Percentiles rank a stretch among this genome's conserved stretches.
phyloP scores from a whole-genome alignment of 2,888 invertebrate genomes.

The Hypercompe scribonia region DNA sequence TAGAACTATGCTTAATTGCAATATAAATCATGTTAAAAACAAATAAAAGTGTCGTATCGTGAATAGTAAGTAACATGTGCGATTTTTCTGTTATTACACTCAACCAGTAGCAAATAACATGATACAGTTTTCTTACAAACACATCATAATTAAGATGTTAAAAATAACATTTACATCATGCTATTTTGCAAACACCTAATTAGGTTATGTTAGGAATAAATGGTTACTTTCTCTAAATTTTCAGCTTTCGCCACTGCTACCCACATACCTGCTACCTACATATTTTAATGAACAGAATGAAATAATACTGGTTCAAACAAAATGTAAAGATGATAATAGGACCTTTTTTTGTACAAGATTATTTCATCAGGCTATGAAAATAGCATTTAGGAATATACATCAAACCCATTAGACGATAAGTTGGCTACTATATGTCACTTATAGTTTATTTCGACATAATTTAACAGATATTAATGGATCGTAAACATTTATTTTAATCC shows the following conservation, averaged over 20 bases:
- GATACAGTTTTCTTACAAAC: neutral
- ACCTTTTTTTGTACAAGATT: constrained; percentile 48
- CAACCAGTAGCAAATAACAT: neutral
- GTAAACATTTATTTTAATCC: constrained; percentile 45
- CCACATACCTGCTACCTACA: too few species aligned
- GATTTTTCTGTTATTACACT: neutral
- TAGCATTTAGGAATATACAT: constrained; percentile 19
- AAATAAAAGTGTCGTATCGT: constrained; percentile 24
- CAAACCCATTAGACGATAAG: constrained; percentile 24
- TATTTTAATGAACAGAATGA: constrained; percentile 37
- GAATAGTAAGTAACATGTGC: constrained; percentile 18
- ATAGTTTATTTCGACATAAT: constrained; percentile 27
- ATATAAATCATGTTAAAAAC: constrained; percentile 36
- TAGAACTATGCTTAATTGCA: constrained; percentile 40
- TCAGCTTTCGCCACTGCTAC: neutral
- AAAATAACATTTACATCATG: neutral
- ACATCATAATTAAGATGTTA: neutral
- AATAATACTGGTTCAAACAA: constrained; percentile 53
- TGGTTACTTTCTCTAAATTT: neutral
- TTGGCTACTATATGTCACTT: constrained; percentile 21
- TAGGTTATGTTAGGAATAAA: neutral
- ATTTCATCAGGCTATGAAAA: constrained; percentile 22
- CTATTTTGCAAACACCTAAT: neutral
- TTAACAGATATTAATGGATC: constrained; percentile 34
- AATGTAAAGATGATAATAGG: constrained; percentile 25